Conservation (phyloP, 2,797 vertebrate species). For the Typhlichthys eigenmanni region DNA sequence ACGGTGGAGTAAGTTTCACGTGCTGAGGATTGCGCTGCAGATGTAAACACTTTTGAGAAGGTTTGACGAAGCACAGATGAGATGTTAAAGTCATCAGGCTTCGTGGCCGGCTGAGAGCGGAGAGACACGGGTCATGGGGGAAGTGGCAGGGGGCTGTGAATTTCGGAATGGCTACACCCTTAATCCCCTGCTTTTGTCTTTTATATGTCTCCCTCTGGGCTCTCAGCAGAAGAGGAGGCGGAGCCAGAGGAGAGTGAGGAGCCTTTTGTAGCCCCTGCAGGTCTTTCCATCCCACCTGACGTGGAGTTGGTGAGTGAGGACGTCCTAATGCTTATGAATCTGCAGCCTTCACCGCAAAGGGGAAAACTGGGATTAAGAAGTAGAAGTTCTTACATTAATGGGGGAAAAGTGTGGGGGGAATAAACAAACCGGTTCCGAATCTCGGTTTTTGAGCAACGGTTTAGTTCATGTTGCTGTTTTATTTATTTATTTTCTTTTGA, state of each 20-base stretch:
- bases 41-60: slow-evolving; percentile 2
- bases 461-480: too few species aligned
- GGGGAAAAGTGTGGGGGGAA: too few species aligned
- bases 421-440: too few species aligned
- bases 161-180: slow-evolving; percentile 10
- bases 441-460: too few species aligned
- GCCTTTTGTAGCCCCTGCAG: slow-evolving; percentile 90
- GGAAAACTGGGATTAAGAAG: too few species aligned
- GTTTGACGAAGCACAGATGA: slow-evolving; percentile 27
- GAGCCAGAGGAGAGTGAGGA: slow-evolving; percentile 91
- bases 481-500: too few species aligned
- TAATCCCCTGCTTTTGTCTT: slow-evolving; percentile 4
- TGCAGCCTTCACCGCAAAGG: background rate
- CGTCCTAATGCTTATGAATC: background rate
- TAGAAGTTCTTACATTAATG: too few species aligned
- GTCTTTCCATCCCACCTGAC: slow-evolving; percentile 89
- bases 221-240: slow-evolving; percentile 64
- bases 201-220: slow-evolving; percentile 9
- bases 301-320: slow-evolving; percentile 90
- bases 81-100: slow-evolving; percentile 22
- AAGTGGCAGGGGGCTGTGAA: background rate
- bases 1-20: background rate
- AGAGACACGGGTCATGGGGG: too few species aligned
- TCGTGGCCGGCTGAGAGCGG: background rate
- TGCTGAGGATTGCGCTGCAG: background rate